phyloP scores from a whole-genome alignment of 2,888 invertebrate species.

The Axea sp. region DNA sequence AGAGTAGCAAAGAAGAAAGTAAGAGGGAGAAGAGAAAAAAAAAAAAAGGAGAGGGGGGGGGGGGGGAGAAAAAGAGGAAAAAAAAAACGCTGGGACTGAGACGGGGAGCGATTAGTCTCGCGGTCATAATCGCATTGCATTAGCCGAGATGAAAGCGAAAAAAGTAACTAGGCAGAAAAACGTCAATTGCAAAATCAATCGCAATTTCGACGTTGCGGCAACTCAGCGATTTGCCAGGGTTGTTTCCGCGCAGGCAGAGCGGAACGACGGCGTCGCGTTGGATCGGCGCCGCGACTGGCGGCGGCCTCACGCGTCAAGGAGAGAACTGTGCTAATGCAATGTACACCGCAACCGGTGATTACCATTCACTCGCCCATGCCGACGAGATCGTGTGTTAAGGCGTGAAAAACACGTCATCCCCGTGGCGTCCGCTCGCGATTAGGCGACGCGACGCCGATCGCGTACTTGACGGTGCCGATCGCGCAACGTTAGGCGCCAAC shows the following conservation, averaged over 20 bases:
- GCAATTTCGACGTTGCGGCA: constrained; percentile 27
- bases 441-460: constrained; percentile 28
- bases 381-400: constrained; percentile 27
- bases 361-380: constrained; percentile 49
- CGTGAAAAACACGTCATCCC: constrained; percentile 47
- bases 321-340: constrained; percentile 38
- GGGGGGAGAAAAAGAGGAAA: not conserved
- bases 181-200: constrained; percentile 36
- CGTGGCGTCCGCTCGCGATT: constrained; percentile 38
- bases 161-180: constrained; percentile 5
- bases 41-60: too few species aligned
- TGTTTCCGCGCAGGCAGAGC: constrained; percentile 28
- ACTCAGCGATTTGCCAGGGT: constrained; percentile 19
- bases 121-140: constrained; percentile 11
- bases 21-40: too few species aligned
- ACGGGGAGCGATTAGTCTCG: constrained; percentile 3
- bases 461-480: constrained; percentile 31
- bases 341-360: constrained; percentile 31
- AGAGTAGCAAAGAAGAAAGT: too few species aligned
- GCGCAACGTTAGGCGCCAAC: constrained; percentile 35
- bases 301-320: constrained; percentile 43
- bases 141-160: constrained; percentile 2
- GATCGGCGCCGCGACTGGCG: constrained; percentile 49
- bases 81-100: constrained; percentile 6
- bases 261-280: constrained; percentile 33